A percentile compares a stretch with the other conserved stretches of the same genome.
These are phyloP conservation scores for Cephus spinipes DNA, from an alignment of 2,888 invertebrate genomes.

Conservation along the genomic window DNA sequence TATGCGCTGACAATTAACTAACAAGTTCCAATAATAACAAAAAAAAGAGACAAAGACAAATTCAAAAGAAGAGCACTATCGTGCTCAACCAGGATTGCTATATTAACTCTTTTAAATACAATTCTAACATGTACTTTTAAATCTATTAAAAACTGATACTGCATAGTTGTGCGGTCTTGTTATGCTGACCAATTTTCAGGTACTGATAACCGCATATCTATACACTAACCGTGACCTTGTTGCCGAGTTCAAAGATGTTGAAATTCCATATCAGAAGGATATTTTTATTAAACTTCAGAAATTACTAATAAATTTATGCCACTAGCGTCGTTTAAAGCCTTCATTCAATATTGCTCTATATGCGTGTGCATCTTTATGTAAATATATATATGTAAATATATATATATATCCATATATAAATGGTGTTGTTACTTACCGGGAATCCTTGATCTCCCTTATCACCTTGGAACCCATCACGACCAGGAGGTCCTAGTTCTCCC, in stretches of 20 bases:
- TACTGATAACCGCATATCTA: neutral
- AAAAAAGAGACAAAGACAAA: no score
- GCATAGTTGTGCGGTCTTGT: neutral
- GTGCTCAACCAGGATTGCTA: no score
- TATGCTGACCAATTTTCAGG: neutral
- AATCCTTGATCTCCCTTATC: slow-evolving; percentile 73
- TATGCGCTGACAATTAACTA: no score
- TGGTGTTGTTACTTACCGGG: slow-evolving; percentile 64
- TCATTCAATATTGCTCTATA: neutral
- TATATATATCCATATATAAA: neutral
- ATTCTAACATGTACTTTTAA: neutral
- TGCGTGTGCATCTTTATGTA: no score
- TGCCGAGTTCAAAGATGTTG: neutral
- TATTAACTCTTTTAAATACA: no score
- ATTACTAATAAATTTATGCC: neutral
- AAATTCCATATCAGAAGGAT: neutral
- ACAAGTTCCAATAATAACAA: no score
- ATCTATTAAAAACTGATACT: neutral
- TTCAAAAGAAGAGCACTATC: no score
- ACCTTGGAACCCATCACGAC: slow-evolving; percentile 70
- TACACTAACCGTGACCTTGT: neutral
- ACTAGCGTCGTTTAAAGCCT: neutral
- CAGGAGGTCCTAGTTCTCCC: slow-evolving; percentile 73
- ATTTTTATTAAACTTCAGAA: neutral
- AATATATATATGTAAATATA: no score